A percentile compares a stretch with the other conserved stretches of the same genome.
phyloP scores from a whole-genome alignment of 2,113 vertebrate species.

The Rhinopomastus cyanomelas region DNA sequence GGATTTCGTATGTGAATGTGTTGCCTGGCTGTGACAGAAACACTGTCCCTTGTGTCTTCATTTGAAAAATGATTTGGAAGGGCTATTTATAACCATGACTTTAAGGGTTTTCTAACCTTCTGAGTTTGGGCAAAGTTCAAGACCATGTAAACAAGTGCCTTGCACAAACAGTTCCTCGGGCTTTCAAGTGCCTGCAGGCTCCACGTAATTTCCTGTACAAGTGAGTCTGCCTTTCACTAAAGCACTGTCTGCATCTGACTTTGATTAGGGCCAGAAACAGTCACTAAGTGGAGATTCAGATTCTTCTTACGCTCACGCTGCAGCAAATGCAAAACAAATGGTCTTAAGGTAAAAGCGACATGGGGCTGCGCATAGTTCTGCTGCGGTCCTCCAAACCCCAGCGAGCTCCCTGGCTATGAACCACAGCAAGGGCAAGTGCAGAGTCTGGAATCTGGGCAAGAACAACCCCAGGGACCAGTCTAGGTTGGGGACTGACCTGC shows the following conservation, averaged over 20 bases:
- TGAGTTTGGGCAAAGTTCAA: not conserved
- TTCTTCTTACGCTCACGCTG: not conserved
- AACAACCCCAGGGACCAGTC: no score
- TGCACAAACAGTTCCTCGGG: not conserved
- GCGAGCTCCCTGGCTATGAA: not conserved
- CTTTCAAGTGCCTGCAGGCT: not conserved
- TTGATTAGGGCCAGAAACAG: not conserved
- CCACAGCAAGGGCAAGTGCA: no score
- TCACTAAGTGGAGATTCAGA: not conserved
- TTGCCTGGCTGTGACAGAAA: not conserved
- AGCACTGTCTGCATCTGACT: not conserved
- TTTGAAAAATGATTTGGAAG: not conserved
- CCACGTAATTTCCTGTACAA: accelerated
- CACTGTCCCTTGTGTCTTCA: not conserved
- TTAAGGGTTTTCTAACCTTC: not conserved
- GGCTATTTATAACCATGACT: not conserved
- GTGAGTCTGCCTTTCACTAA: not conserved
- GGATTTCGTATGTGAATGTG: not conserved
- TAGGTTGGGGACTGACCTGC: no score
- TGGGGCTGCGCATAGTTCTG: not conserved
- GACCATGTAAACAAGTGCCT: not conserved
- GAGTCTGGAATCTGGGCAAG: no score
- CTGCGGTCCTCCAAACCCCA: not conserved
- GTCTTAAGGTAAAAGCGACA: not conserved
- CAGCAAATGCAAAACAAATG: not conserved